A percentile compares a stretch with the other conserved stretches of the same genome.
These are phyloP conservation scores for Dasyornis broadbenti DNA, from an alignment of 2,113 vertebrate genomes.

Conservation along the genomic window DNA sequence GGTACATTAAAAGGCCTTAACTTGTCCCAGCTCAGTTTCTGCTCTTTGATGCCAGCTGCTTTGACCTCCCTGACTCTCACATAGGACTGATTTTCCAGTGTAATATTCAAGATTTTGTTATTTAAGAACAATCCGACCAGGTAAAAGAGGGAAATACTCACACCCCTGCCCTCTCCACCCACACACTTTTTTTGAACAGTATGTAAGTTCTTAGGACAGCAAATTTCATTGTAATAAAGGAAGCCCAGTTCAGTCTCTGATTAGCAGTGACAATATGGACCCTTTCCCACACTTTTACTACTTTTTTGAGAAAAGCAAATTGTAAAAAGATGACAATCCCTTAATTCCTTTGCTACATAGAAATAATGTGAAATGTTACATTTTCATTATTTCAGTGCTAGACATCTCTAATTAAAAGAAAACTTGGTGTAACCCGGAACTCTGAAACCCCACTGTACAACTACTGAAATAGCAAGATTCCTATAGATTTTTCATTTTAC, in stretches of 20 bases:
- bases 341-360: background rate
- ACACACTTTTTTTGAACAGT: background rate
- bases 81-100: background rate
- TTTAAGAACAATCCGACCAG: background rate
- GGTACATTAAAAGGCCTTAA: background rate
- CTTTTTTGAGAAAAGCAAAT: background rate
- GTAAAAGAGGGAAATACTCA: background rate
- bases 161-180: no score
- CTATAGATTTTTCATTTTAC: background rate
- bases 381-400: background rate
- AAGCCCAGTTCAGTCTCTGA: background rate
- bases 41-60: background rate
- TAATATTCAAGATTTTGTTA: background rate
- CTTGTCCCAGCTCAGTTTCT: background rate
- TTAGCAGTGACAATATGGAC: background rate
- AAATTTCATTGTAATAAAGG: background rate
- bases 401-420: background rate
- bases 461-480: background rate
- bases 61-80: background rate
- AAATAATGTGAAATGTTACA: background rate
- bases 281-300: background rate
- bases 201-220: background rate
- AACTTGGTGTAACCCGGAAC: background rate
- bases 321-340: accelerated
- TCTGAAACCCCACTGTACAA: background rate